Evolutionary conservation across 1,140 invertebrate genomes (phyloP), one percentile per base, ranked within the genome.

Genomic region (Dreissena polymorpha): DNA sequence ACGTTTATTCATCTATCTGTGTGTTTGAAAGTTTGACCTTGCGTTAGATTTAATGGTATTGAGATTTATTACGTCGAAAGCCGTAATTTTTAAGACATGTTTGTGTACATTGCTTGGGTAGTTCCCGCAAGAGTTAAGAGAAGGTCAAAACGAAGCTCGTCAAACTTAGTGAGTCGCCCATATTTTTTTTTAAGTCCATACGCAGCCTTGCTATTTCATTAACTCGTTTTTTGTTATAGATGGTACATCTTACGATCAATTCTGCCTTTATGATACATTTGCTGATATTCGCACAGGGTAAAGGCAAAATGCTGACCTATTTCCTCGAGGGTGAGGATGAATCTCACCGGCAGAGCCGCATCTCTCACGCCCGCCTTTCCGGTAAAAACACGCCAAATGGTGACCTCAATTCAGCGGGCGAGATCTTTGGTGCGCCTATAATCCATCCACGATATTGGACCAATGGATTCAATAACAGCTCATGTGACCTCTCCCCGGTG

Each of bases 221-320:
- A 13, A 67, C 21, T 16, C 23, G 10, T 10, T 67, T 67, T 23
- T 13, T 12, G 21, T 67, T 67, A 10, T 10, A 23, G 21, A 13
- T 10, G 12, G 12, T 10, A n/a, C 25, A 14, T 13, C 12, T 10
- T n/a, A 67, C 12, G 12, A 25, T 29, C 7, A 69, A 69, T 3
- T 16, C 27, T 69, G 67, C 14, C 27, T 69, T 18, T 21, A 2
- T 25, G n/a, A 69, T 69, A 21, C 16, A 27, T 69, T 23, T 69
- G 21, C 8, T 53, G 60, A 10, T 88, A 75, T 57, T 16, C 57
- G 73, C 75, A 2, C 86, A 92, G 91, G 91, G 91, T n/a, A 91
- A 91, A 82, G 91, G 91, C 13, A 86, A 89, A 76, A 79, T 88
- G 84, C 73, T 86, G 21, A 92, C 91, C 13, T 92, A 91, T 78